Evolutionary conservation across 2,113 vertebrate genomes (phyloP), one percentile per base, ranked within the genome.

Genomic region (Sylvietta virens): DNA sequence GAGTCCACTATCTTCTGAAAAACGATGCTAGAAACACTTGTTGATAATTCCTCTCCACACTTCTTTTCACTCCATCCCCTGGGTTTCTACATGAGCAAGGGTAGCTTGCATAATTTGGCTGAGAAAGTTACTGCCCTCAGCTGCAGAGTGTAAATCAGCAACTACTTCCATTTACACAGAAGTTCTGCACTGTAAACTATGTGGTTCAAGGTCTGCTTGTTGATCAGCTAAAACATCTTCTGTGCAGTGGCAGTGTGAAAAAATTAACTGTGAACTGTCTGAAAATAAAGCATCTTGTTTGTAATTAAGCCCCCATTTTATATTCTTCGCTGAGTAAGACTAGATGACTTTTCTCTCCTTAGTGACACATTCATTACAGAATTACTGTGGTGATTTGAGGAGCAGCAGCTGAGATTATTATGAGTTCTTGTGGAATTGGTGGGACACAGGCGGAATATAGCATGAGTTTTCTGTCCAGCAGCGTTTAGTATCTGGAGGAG

Each of bases 211-310:
- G 35, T 58, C 47, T 78, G 21, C 56, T 45, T 70, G 50, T 39
- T 53, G n/a, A 88, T 65, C 37, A 66, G 27, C 56, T 69, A 42
- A 73, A 80, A 66, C 23, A 50, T 35, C 39, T 67, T 91, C 10
- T 3, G 47, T 58, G n/a, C 0, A 0, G 10, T 35, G 23, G 7
- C 30, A 73, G 39, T 5, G 56, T 1, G 3, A 90, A 92, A 87
- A 93, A 66, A 35, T 62, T 33, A 54, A 48, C 61, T 50, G 16
- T 40, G 72, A 78, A 15, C 65, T 23, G 15, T 51, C 56, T 12
- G 47, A 71, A 88, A 87, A 17, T 13, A 54, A 79, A 67, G 1
- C 31, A 64, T 76, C 33, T 33, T 40, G 47, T 51, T 88, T 60
- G 37, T 53, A 89, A 78, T 80, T 91, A 53, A 89, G 9, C 8